Evolutionary conservation across 2,113 vertebrate species (phyloP), one percentile per base, ranked within the genome.

Genomic region (Aleadryas rufinucha): DNA sequence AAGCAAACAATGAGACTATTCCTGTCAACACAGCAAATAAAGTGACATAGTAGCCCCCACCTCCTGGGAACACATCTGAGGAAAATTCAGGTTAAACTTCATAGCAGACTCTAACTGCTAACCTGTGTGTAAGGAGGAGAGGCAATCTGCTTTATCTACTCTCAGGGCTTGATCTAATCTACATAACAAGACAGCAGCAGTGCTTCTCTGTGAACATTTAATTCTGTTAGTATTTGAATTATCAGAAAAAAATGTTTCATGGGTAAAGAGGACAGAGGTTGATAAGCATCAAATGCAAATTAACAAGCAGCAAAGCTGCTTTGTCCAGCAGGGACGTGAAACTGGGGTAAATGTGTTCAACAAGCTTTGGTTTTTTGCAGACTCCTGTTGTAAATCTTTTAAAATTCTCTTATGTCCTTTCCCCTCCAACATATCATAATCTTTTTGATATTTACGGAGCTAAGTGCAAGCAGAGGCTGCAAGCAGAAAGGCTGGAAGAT

Each of bases 391-490:
- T 79, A 92, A 97, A 69, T 68, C 3, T 77, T 78, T 53, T 61
- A 1, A 68, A 89, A 89, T 87, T 97, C 70, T 94, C 56, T 20
- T 37, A 57, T 89, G 87, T 89, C 78, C 81, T 96, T 96, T 92
- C 20, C 50, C 45, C 89, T 86, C 49, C 56, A 71, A 27, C 8
- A 11, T 47, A 44, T 23, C 47, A 18, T 94, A 94, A 95, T 87
- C 84, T 95, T 96, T 84, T 44, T 97, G 92, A 75, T 95, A 96
- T 97, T 96, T 96, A 83, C 21, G 0, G 79, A 93, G 90, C 41
- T 10, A 33, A 93, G 60, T 65, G n/a, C 71, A 81, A 88, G 84
- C 64, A 71, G 52, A 84, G 60, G 22, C 76, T 92, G 83, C 56
- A 57, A 89, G 35, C 53, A 88, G 76, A 50, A 84, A 45, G 60